Evolutionary conservation across 2,888 invertebrate species (phyloP).

Genomic region (Callosobruchus maculatus): DNA sequence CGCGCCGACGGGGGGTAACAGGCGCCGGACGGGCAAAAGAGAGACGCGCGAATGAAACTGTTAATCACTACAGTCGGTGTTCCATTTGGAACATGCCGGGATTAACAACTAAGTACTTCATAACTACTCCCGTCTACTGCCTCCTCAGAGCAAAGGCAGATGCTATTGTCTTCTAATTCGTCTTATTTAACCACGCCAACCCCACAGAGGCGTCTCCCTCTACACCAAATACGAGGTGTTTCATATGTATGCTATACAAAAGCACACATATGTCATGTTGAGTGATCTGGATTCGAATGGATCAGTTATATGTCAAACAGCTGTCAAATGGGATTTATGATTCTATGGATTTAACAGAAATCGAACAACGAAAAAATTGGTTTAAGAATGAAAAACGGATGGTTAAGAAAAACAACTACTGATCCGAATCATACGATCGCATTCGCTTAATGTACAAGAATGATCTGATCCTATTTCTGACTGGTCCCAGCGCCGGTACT

Average conservation of each 20-base stretch:
- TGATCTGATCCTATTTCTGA: no score
- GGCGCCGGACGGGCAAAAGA: not conserved
- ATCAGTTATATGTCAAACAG: no score
- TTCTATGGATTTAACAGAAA: no score
- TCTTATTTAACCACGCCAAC: not conserved
- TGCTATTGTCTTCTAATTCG: not conserved
- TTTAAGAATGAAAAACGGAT: no score
- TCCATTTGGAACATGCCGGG: not conserved
- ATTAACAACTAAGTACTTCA: not conserved
- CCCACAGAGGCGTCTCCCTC: not conserved
- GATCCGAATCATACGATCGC: no score
- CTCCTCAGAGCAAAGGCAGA: not conserved
- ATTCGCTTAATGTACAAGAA: no score
- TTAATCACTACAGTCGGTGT: not conserved
- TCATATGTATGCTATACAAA: not conserved
- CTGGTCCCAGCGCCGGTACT: no score
- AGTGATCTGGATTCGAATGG: no score
- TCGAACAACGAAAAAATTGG: no score
- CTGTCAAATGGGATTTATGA: no score
- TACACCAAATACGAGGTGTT: not conserved
- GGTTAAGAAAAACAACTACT: no score
- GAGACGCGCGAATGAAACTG: not conserved
- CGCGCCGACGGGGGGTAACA: not conserved
- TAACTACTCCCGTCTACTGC: not conserved
- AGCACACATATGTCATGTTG: no score